Conservation (phyloP, 2,888 invertebrate species). For the Thereva unica region DNA sequence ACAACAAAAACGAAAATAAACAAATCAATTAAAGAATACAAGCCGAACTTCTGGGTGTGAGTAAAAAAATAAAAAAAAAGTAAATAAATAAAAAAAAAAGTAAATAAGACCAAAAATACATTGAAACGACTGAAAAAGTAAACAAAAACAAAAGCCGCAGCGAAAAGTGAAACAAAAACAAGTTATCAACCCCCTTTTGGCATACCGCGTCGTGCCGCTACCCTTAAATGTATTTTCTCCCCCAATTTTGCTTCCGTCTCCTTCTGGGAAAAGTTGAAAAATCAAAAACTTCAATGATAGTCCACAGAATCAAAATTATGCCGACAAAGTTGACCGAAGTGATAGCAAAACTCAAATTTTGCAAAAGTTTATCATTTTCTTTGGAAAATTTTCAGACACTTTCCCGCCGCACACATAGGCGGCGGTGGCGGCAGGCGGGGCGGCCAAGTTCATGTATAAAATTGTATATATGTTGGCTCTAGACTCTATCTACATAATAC, state of each 20-base stretch:
- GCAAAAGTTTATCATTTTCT: constrained; percentile 35
- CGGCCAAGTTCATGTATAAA: constrained; percentile 8
- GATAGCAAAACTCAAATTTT: constrained; percentile 35
- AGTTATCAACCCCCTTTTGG: too few relatives aligned
- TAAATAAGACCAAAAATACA: too few relatives aligned
- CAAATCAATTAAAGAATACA: too few relatives aligned
- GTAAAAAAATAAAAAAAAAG: too few relatives aligned
- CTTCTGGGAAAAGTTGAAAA: constrained; percentile 28
- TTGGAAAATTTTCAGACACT: constrained; percentile 34
- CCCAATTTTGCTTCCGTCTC: not conserved
- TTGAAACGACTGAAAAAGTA: too few relatives aligned
- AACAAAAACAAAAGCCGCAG: too few relatives aligned
- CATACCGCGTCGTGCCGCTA: too few relatives aligned
- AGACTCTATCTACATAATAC: too few relatives aligned
- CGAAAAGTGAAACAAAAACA: too few relatives aligned
- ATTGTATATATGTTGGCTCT: not conserved
- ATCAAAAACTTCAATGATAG: constrained; percentile 35
- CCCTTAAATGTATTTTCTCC: constrained; percentile 6
- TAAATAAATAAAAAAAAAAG: too few relatives aligned
- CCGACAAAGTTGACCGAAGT: constrained; percentile 36
- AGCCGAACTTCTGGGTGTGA: too few relatives aligned
- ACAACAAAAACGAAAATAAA: too few relatives aligned
- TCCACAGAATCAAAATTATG: constrained; percentile 27
- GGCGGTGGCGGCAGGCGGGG: constrained; percentile 4
- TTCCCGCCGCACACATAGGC: constrained; percentile 24